Evolutionary conservation across 2,888 invertebrate species (phyloP).

Genomic region (Apomyelois bistriatella): DNA sequence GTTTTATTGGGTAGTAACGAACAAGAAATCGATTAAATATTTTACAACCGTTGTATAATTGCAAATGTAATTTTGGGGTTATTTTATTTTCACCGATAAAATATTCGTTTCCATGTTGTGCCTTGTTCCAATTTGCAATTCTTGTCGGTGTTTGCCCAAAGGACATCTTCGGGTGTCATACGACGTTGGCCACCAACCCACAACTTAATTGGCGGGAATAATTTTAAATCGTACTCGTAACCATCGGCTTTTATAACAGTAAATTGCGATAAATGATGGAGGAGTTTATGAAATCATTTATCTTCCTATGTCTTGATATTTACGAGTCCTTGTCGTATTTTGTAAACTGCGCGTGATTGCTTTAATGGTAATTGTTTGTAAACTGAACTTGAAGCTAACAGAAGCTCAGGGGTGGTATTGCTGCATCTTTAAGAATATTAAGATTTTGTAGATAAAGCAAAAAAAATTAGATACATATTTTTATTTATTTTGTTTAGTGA

Average conservation of each 20-base stretch:
- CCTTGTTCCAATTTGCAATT: constrained; percentile 36
- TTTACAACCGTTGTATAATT: constrained; percentile 24
- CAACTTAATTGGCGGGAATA: constrained; percentile 53
- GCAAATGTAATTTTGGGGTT: constrained; percentile 21
- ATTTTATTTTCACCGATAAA: constrained; percentile 13
- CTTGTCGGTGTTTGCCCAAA: constrained; percentile 45
- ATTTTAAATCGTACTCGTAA: constrained; percentile 44
- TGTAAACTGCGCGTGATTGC: background rate
- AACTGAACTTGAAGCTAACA: background rate
- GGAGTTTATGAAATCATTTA: constrained; percentile 25
- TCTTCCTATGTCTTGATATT: constrained; percentile 26
- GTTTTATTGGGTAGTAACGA: constrained; percentile 10
- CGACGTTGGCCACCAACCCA: constrained; percentile 27
- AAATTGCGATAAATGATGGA: constrained; percentile 43
- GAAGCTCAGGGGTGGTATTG: background rate
- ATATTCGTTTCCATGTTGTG: constrained; percentile 25
- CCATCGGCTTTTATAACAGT: constrained; percentile 47
- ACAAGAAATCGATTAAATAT: constrained; percentile 19
- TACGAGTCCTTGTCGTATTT: constrained; percentile 7
- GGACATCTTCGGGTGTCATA: constrained; percentile 54
- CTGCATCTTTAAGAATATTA: no score
- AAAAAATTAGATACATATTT: no score
- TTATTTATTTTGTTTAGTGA: no score
- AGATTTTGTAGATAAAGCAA: no score
- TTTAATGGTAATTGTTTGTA: background rate